Evolutionary conservation across 2,797 vertebrate species (phyloP).

Genomic region (Phrynocephalus forsythii): DNA sequence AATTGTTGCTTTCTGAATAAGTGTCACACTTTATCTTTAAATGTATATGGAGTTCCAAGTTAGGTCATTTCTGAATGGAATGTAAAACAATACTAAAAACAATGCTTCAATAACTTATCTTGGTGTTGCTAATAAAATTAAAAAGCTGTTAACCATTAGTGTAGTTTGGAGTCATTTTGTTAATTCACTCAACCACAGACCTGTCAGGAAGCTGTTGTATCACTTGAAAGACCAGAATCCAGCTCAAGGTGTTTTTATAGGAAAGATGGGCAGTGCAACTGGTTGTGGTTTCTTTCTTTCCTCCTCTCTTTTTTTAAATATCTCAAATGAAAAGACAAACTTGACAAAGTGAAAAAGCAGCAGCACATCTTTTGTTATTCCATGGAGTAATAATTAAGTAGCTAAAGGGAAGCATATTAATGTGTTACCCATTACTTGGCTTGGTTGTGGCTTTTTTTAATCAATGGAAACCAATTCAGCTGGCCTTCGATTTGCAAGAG

Average conservation of each 20-base stretch:
- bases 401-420: not conserved
- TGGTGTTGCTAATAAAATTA: constrained; percentile 84
- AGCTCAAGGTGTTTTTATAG: constrained; percentile 27
- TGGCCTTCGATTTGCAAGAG: not conserved
- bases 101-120: constrained; percentile 84
- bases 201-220: constrained; percentile 43
- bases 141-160: constrained; percentile 84
- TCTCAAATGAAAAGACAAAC: constrained; percentile 1
- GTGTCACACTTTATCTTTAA: constrained; percentile 83
- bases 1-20: constrained; percentile 83
- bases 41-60: constrained; percentile 83
- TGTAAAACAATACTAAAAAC: constrained; percentile 82
- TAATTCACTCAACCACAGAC: constrained; percentile 67
- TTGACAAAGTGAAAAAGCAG: constrained; percentile 15
- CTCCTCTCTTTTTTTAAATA: constrained; percentile 56
- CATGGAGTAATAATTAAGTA: not conserved
- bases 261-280: constrained; percentile 69
- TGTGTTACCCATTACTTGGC: not conserved
- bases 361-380: not conserved
- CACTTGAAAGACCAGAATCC: constrained; percentile 50
- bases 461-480: not conserved
- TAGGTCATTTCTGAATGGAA: constrained; percentile 85
- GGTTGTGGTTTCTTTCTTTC: constrained; percentile 21
- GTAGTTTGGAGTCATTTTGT: constrained; percentile 83
- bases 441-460: constrained; percentile 12